Conservation (phyloP, 2,797 vertebrate genomes). For the Pangasius macronema region DNA sequence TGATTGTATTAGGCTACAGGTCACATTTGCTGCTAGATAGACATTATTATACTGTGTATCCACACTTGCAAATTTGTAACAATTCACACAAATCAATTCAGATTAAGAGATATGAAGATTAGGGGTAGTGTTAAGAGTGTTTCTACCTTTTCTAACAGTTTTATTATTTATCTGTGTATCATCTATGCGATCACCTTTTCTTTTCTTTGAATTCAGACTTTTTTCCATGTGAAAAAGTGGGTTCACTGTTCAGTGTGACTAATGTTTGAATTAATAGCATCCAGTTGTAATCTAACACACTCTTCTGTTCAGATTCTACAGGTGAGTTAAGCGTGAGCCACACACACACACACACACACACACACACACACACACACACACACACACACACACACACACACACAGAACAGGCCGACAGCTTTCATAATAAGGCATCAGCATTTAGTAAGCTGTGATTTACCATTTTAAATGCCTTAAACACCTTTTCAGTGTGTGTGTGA, state of each 20-base stretch:
- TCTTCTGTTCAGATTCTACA: conserved; percentile 17
- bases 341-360: not conserved
- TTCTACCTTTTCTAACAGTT: not conserved
- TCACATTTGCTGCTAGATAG: not conserved
- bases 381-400: not conserved
- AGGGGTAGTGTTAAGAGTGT: not conserved
- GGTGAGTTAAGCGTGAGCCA: not conserved
- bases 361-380: not conserved
- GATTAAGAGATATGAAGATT: no score
- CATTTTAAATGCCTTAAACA: not conserved
- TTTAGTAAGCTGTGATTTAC: conserved; percentile 1
- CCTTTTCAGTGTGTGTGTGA: not conserved
- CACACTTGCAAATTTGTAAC: not conserved
- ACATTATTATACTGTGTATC: not conserved
- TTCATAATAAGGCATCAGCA: not conserved
- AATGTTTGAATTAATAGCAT: not conserved
- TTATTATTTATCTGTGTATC: not conserved
- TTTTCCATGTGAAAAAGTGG: not conserved
- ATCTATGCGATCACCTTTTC: not conserved
- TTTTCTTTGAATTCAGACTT: not conserved
- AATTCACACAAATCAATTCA: not conserved
- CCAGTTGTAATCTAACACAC: not conserved
- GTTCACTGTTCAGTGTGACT: not conserved
- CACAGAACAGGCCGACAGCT: not conserved
- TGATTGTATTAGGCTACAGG: not conserved